Conservation (phyloP, 2,888 invertebrate genomes). For the Synanthedon vespiformis region DNA sequence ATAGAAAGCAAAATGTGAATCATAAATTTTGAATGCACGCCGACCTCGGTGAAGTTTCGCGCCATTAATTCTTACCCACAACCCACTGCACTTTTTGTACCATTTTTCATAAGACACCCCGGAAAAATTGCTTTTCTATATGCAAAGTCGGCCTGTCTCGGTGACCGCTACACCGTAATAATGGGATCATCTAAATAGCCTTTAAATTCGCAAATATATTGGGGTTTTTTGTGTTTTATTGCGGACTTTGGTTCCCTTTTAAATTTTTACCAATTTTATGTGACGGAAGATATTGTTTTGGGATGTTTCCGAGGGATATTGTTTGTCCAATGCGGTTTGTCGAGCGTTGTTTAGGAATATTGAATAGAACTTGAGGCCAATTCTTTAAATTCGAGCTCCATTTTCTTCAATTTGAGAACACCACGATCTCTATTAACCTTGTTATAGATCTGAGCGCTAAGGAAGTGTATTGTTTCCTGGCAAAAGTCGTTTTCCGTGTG, state of each 20-base stretch:
- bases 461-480: too few species aligned
- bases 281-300: slow-evolving; percentile 15
- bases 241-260: slow-evolving; percentile 11
- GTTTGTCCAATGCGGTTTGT: too few species aligned
- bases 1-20: slow-evolving; percentile 23
- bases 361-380: too few species aligned
- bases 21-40: slow-evolving; percentile 38
- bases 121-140: slow-evolving; percentile 11
- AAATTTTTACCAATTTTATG: slow-evolving; percentile 14
- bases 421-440: too few species aligned
- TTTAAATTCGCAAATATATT: slow-evolving; percentile 12
- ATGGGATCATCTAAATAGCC: slow-evolving; percentile 42
- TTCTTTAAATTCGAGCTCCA: too few species aligned
- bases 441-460: too few species aligned
- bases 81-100: slow-evolving; percentile 51
- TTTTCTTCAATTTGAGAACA: too few species aligned
- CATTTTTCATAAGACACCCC: not conserved
- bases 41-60: slow-evolving; percentile 41
- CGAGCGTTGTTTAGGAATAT: too few species aligned
- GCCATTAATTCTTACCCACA: slow-evolving; percentile 61
- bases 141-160: slow-evolving; percentile 15
- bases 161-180: slow-evolving; percentile 42
- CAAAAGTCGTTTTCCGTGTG: too few species aligned
- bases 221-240: slow-evolving; percentile 13
- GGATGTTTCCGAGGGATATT: too few species aligned